Base-by-base conservation (phyloP, 1,140 invertebrate genomes). In the Calliopsis andreniformis region DNA sequence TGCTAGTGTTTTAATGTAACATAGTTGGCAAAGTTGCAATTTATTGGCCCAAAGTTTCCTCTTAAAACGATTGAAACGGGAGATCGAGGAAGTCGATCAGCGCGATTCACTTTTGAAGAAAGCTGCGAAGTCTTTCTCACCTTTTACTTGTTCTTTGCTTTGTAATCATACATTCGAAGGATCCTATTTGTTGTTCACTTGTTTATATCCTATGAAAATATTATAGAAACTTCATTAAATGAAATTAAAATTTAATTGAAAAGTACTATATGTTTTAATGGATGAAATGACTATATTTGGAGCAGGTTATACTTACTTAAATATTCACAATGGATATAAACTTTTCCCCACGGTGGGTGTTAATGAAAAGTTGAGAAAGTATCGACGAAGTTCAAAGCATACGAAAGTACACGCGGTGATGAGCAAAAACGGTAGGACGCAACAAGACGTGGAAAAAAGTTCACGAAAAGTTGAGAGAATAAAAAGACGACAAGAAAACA, bases 401-500 rank as follows among this genome's bases (percentile, higher is more conserved):
- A 49, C 25, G 49, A 23, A 66, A 20, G 32, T 64, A 69, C 43
- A 32, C 1, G 53, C 5, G 16, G 14, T 23, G 7, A 25, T 18
- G 49, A 69, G 56, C 39, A 66, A 39, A 42, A 18, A n/a, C 0
- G 32, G 23, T 32, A 25, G n/a, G n/a, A n/a, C n/a, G n/a, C 47
- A 42, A 8, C 23, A 2, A 8, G 49, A 32, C 35, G 67, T 7
- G 23, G 32, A 30, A 30, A 20, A 58, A 51, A 42, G 39, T 14
- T 49, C 16, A 12, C 4, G 8, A 10, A 25, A 25, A 64, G 43
- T 43, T n/a, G n/a, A n/a, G n/a, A 39, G 78, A 69, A 64, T 69
- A 71, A 73, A 75, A 39, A 39, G 35, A 82, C 43, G 55, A 18
- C 18, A 25, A 20, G 12, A 16, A 62, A 67, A 30, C 47, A n/a